Percentiles rank a stretch among this genome's conserved stretches.
Conservation (phyloP, 2,797 vertebrate species). For the Malacoraja senta region DNA sequence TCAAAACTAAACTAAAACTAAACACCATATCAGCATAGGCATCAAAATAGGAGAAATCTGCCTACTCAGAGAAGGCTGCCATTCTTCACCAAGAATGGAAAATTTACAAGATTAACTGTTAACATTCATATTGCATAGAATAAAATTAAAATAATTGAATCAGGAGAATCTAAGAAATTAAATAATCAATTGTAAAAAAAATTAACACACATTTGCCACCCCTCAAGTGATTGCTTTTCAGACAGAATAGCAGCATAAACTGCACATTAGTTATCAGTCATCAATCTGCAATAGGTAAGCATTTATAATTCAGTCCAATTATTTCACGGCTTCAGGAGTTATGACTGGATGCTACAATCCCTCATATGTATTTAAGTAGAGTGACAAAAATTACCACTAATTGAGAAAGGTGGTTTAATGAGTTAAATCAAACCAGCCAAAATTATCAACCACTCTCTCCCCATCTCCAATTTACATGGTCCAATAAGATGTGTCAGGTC, state of each 20-base stretch:
- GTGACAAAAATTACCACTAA: background rate
- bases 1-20: too few species aligned
- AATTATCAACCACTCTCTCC: too few species aligned
- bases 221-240: background rate
- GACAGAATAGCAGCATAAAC: background rate
- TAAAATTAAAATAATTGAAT: background rate
- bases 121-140: background rate
- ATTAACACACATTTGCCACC: background rate
- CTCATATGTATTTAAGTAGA: too few species aligned
- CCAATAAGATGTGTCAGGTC: too few species aligned
- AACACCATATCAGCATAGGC: background rate
- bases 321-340: too few species aligned
- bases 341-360: too few species aligned
- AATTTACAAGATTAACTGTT: background rate
- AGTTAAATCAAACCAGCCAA: too few species aligned
- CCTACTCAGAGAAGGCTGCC: background rate
- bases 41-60: background rate
- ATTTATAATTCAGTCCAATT: too few species aligned
- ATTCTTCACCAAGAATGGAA: background rate
- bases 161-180: background rate
- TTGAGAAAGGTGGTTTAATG: background rate
- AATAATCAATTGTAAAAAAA: background rate
- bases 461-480: too few species aligned
- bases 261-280: background rate
- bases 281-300: background rate